These are phyloP conservation scores for Bugulina stolonifera DNA, from an alignment of 2,888 invertebrate genomes.

Conservation along the genomic window DNA sequence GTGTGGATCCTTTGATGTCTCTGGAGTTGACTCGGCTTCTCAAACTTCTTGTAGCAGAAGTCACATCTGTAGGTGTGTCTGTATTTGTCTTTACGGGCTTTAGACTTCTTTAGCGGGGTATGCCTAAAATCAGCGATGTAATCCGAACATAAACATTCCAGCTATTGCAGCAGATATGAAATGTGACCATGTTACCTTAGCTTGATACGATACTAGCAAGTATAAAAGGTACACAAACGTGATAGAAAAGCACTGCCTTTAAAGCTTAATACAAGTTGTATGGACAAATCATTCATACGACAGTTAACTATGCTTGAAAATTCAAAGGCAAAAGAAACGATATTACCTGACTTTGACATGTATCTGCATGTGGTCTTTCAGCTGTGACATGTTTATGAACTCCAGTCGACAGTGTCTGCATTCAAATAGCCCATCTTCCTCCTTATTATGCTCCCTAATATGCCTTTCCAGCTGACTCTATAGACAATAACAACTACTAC, in stretches of 20 bases:
- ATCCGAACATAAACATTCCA: too few species aligned
- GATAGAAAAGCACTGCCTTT: too few species aligned
- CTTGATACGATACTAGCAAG: too few species aligned
- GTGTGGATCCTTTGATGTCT: slow-evolving; percentile 65
- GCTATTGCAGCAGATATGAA: too few species aligned
- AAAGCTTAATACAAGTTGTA: too few species aligned
- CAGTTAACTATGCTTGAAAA: too few species aligned
- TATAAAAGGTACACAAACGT: too few species aligned
- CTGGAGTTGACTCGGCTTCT: slow-evolving; percentile 63
- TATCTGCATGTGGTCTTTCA: slow-evolving; percentile 52
- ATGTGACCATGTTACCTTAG: too few species aligned
- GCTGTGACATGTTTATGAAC: slow-evolving; percentile 41
- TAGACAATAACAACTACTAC: slow-evolving; percentile 29
- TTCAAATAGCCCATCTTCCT: slow-evolving; percentile 48
- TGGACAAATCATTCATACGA: too few species aligned
- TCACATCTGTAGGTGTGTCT: slow-evolving; percentile 37
- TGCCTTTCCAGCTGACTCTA: slow-evolving; percentile 58
- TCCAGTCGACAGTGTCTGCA: slow-evolving; percentile 60
- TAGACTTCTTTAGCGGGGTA: neutral
- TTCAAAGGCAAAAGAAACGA: too few species aligned
- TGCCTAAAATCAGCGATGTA: slow-evolving; percentile 5
- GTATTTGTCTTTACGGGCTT: neutral
- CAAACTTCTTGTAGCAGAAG: slow-evolving; percentile 57
- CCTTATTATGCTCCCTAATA: slow-evolving; percentile 52
- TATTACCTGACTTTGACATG: slow-evolving; percentile 60